Evolutionary conservation across 2,888 invertebrate genomes (phyloP).

Genomic region (Lymantria monacha): DNA sequence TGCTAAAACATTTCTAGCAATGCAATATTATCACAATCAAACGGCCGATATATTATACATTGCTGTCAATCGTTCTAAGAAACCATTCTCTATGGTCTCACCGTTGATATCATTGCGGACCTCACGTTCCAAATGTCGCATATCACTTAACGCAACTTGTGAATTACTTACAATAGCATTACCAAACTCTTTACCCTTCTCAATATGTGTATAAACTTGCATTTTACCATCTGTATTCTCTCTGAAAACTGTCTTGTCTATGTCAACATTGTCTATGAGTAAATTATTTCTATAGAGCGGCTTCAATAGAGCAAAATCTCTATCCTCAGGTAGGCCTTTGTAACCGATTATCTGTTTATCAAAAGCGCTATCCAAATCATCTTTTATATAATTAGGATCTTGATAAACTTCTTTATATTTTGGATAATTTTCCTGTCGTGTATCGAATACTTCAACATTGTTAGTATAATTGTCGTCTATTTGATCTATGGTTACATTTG

Average conservation of each 20-base stretch:
- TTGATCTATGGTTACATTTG: constrained; percentile 59
- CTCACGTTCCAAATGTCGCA: constrained; percentile 54
- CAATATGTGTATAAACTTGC: constrained; percentile 63
- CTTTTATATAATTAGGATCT: constrained; percentile 34
- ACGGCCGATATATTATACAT: constrained; percentile 67
- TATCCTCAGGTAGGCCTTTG: constrained; percentile 45
- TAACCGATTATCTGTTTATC: constrained; percentile 20
- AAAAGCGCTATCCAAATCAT: constrained; percentile 14
- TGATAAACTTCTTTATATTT: constrained; percentile 57
- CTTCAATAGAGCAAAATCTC: constrained; percentile 49
- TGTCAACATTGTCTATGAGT: constrained; percentile 21
- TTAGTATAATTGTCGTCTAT: constrained; percentile 39
- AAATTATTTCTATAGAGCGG: constrained; percentile 42
- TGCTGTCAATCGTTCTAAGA: constrained; percentile 63
- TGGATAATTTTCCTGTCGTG: constrained; percentile 28
- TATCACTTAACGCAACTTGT: constrained; percentile 43
- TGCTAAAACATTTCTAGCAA: background rate
- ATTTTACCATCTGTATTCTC: constrained; percentile 67
- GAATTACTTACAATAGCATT: constrained; percentile 38
- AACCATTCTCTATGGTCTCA: constrained; percentile 57
- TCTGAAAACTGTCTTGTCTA: constrained; percentile 34
- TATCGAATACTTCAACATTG: constrained; percentile 47
- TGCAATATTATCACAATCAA: constrained; percentile 9
- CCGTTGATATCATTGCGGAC: constrained; percentile 46
- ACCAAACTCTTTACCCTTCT: constrained; percentile 48